A percentile compares a stretch with the other conserved stretches of the same genome.
Evolutionary conservation across 2,888 invertebrate genomes (phyloP).

Genomic region (Eupithecia vulgata): DNA sequence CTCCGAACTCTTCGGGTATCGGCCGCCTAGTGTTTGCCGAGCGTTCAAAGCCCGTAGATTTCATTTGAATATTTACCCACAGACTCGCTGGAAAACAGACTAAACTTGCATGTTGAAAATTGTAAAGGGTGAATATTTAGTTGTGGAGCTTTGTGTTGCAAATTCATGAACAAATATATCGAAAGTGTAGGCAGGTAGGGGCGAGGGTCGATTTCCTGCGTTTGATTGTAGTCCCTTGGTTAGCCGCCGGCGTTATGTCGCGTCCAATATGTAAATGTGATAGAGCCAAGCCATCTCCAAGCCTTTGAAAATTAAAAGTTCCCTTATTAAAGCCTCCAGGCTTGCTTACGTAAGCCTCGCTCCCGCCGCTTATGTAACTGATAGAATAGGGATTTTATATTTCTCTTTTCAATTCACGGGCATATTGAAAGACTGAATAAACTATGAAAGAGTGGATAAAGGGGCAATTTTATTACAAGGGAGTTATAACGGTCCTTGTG

Average conservation of each 20-base stretch:
- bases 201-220: constrained; percentile 43
- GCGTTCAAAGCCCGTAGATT: constrained; percentile 47
- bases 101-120: constrained; percentile 29
- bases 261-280: constrained; percentile 24
- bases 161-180: constrained; percentile 43
- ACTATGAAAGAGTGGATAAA: constrained; percentile 44
- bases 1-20: constrained; percentile 47
- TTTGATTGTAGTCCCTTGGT: constrained; percentile 46
- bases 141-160: constrained; percentile 31
- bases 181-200: constrained; percentile 34
- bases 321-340: constrained; percentile 56
- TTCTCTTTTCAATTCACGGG: constrained; percentile 56
- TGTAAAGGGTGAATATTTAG: constrained; percentile 36
- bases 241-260: constrained; percentile 29
- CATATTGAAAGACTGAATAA: constrained; percentile 57
- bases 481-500: constrained; percentile 35
- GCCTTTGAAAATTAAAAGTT: constrained; percentile 51
- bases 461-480: constrained; percentile 35
- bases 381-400: constrained; percentile 62
- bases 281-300: constrained; percentile 32
- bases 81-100: constrained; percentile 21
- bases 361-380: constrained; percentile 78
- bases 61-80: constrained; percentile 55
- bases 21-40: constrained; percentile 56
- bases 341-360: constrained; percentile 76